phyloP scores from a whole-genome alignment of 1,140 invertebrate species.

The Chironomus tepperi region DNA sequence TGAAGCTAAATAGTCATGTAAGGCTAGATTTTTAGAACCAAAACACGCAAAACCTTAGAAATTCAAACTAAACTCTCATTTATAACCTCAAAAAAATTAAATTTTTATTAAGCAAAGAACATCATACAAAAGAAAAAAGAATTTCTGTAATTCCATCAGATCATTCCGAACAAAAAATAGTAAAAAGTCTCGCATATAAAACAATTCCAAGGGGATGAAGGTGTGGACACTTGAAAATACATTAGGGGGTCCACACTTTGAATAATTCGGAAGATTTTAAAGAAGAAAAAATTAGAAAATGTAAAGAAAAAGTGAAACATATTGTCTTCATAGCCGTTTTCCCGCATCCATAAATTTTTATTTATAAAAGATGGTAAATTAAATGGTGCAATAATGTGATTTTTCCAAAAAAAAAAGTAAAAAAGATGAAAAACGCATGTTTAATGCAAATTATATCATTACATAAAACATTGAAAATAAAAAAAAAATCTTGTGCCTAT shows the following conservation, averaged over 20 bases:
- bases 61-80: not conserved
- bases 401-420: not conserved
- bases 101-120: not conserved
- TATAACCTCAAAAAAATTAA: not conserved
- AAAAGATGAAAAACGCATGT: not conserved
- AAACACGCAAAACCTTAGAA: not conserved
- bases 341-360: not conserved
- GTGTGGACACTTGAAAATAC: too few species aligned
- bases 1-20: too few species aligned
- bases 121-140: not conserved
- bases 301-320: not conserved
- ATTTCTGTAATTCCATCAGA: constrained; percentile 6
- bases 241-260: too few species aligned
- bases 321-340: not conserved
- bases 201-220: too few species aligned
- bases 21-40: too few species aligned
- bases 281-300: not conserved
- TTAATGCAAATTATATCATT: not conserved
- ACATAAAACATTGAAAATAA: not conserved
- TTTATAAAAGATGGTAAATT: not conserved
- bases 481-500: constrained; percentile 1
- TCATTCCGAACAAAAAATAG: constrained; percentile 1
- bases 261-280: not conserved
- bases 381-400: constrained; percentile 22
- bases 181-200: too few species aligned